Percentiles rank a stretch among this genome's conserved stretches.
Evolutionary conservation across 2,113 vertebrate species (phyloP).

Genomic region (Nestor notabilis): DNA sequence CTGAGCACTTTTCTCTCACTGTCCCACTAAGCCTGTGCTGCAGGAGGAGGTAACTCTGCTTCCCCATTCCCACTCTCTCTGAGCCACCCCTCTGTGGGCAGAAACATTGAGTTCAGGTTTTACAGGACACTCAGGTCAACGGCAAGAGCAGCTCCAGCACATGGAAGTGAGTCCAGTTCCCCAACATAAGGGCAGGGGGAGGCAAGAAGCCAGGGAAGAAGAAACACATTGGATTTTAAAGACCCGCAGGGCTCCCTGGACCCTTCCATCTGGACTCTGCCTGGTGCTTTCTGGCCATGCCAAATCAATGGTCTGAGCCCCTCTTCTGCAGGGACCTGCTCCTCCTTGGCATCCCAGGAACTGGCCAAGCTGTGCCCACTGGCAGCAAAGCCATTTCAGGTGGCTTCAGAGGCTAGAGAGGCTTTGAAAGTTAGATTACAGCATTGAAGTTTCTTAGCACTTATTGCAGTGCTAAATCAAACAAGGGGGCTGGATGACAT

Average conservation of each 20-base stretch:
- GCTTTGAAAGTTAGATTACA: neutral
- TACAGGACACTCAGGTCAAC: neutral
- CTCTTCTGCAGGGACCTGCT: neutral
- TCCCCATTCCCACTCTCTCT: neutral
- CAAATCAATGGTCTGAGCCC: rapidly evolving
- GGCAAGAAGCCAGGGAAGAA: neutral
- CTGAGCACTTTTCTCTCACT: rapidly evolving
- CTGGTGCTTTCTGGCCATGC: neutral
- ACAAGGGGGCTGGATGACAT: neutral
- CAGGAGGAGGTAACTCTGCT: neutral
- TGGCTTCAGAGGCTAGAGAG: neutral
- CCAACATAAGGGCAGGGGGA: rapidly evolving
- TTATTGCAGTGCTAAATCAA: neutral
- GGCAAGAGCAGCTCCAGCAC: rapidly evolving
- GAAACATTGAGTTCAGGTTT: neutral
- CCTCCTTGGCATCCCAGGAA: neutral
- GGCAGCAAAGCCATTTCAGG: neutral
- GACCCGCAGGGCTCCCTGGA: neutral
- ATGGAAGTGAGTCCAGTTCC: neutral
- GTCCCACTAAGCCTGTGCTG: neutral
- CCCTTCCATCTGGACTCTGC: neutral
- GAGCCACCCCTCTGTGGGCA: neutral
- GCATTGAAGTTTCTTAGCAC: neutral
- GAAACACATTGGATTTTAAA: neutral
- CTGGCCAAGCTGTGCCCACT: neutral